Percentiles rank a stretch among this genome's conserved stretches.
These are phyloP conservation scores for Merodon equestris DNA, from an alignment of 2,888 invertebrate genomes.

Conservation along the genomic window DNA sequence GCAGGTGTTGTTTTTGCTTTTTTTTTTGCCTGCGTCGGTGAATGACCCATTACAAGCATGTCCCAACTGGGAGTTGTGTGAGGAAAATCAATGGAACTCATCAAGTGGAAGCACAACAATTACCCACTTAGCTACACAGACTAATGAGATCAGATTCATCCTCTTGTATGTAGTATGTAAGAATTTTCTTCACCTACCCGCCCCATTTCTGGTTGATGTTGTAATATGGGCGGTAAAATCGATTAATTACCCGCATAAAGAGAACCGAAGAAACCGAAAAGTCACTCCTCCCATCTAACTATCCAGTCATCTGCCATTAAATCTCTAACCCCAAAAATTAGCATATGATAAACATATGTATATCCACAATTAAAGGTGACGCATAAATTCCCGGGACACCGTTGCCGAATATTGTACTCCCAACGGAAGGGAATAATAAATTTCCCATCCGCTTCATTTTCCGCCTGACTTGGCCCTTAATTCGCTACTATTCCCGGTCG, in stretches of 20 bases:
- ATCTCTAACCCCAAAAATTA: conserved; percentile 37
- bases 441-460: conserved; percentile 57
- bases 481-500: not conserved
- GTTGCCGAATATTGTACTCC: not conserved
- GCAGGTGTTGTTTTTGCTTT: conserved; percentile 1
- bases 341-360: conserved; percentile 30
- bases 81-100: not conserved
- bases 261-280: conserved; percentile 23
- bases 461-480: conserved; percentile 20
- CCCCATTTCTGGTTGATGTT: no score
- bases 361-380: conserved; percentile 26
- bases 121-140: not conserved
- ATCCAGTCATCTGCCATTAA: conserved; percentile 9
- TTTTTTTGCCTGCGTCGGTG: not conserved
- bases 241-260: conserved; percentile 50
- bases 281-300: conserved; percentile 29
- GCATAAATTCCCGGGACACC: not conserved
- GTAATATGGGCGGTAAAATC: no score
- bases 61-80: not conserved
- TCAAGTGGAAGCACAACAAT: conserved; percentile 1
- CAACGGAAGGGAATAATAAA: conserved; percentile 63
- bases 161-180: no score
- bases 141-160: not conserved
- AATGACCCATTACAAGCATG: conserved; percentile 11
- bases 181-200: no score